Conservation (phyloP, 2,113 vertebrate genomes). For the Podarcis raffonei region DNA sequence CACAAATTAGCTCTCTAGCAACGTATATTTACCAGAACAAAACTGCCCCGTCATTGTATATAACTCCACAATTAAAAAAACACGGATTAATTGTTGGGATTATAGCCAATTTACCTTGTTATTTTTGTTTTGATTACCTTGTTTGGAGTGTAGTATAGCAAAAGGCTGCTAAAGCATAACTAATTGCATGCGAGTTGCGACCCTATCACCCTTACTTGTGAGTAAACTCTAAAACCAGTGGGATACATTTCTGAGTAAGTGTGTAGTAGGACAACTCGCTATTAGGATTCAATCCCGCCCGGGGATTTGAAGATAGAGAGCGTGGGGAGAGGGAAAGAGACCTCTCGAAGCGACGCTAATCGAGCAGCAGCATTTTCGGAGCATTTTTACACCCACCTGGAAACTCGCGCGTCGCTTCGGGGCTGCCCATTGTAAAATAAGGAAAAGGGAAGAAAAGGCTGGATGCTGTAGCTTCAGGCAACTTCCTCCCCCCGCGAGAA, state of each 20-base stretch:
- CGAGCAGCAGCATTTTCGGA: neutral
- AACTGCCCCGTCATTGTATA: no score
- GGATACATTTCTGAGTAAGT: neutral
- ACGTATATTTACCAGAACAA: no score
- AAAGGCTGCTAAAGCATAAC: neutral
- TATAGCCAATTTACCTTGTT: neutral
- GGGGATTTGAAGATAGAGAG: no score
- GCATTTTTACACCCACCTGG: constrained; percentile 16
- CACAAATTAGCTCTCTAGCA: neutral
- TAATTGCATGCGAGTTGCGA: neutral
- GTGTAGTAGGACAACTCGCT: neutral
- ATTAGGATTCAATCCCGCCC: no score
- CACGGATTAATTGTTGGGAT: no score
- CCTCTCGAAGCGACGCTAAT: neutral
- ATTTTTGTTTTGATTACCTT: no score
- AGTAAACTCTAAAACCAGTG: neutral
- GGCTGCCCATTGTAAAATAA: constrained; percentile 32
- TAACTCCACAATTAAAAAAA: neutral
- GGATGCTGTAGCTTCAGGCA: fast-evolving
- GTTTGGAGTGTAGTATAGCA: no score
- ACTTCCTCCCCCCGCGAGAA: no score
- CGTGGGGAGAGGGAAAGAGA: neutral
- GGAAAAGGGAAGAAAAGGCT: no score
- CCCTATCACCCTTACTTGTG: neutral
- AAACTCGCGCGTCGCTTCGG: neutral